Base-by-base conservation (phyloP, 92 coral and sea anemone species). In the Paragorgia papillata region DNA sequence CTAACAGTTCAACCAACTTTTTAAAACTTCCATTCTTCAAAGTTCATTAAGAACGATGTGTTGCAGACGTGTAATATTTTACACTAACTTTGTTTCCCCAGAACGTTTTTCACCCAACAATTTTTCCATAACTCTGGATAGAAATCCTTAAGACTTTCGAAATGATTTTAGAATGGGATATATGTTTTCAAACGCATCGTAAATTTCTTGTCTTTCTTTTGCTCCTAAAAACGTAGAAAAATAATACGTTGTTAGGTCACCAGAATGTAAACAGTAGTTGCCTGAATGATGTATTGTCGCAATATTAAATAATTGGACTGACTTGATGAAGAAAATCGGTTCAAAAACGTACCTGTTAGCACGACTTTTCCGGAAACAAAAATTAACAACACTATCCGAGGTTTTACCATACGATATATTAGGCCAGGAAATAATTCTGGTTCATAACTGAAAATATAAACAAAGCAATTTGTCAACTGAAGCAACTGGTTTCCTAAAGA, bases 311-410 rank as follows among this genome's bases (percentile, higher is more conserved):
- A n/a, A n/a, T n/a, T n/a, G n/a, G n/a, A n/a, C n/a, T n/a, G 6
- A 37, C 4, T 37, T 37, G 43, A 10, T 37, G 4, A 4, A 37
- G 10, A 37, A 37, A 37, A 37, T 37, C 43, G 9, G 43, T 37
- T n/a, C n/a, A 37, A 9, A 3, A 37, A 37, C 43, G 43, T 37
- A 62, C 39, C 22, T 48, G 98, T 91, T 15, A 94, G 81, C 15
- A 94, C 98, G 25, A 94, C 98, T 71, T 94, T 94, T 58, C 98
- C 98, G 31, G 98, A 94, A 9, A 94, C 98, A 71, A 94, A 94
- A 63, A 94, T 94, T 31, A 94, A 82, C 58, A 94, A 82, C 26
- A 94, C 98, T 39, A 94, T 94, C 31, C 98, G 89, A 61, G 98
- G 98, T 80, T 94, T 91, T 51, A 94, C 98, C 98, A 94, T 94